Evolutionary conservation across 2,797 vertebrate species (phyloP), one percentile per base, ranked within the genome.

Genomic region (Sphenodon punctatus): DNA sequence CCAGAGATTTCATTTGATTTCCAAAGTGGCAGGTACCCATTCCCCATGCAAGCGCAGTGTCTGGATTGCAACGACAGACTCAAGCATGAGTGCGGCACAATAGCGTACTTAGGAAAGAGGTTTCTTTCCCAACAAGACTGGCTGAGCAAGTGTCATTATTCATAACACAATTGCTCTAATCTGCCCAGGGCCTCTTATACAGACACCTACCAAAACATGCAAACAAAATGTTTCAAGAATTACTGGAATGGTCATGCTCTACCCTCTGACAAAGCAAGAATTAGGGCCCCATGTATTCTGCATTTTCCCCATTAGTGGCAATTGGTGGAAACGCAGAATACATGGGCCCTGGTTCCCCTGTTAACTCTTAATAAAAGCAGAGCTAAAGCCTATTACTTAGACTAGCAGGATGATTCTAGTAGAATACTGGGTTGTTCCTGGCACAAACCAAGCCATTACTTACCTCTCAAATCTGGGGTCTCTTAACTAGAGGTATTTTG

Each of bases 331-430:
- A n/a, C n/a, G n/a, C n/a, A n/a, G n/a, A n/a, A n/a, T n/a, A n/a
- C n/a, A n/a, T n/a, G n/a, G n/a, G n/a, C n/a, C n/a, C n/a, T n/a
- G n/a, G n/a, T n/a, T n/a, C n/a, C n/a, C n/a, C n/a, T n/a, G n/a
- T n/a, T n/a, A n/a, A n/a, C 85, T 86, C 46, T 38, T 67, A 56
- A 78, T 74, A 70, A 83, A 65, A 42, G 17, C 32, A 51, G 59
- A 83, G 68, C 63, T 45, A 63, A 82, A 79, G 61, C 70, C 67
- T 89, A 63, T n/a, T 27, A 11, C 2, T 83, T 17, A 83, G 82
- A 56, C 60, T 84, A 58, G 32, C 8, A 59, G 75, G 58, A 67
- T 25, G 11, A 61, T n/a, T n/a, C n/a, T n/a, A 19, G 0, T 10
- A 67, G 43, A 80, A 67, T 51, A 60, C 4, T 63, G 79, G 49